These are phyloP conservation scores for Fulmarus glacialis DNA, from an alignment of 2,113 vertebrate genomes.

Conservation along the genomic window DNA sequence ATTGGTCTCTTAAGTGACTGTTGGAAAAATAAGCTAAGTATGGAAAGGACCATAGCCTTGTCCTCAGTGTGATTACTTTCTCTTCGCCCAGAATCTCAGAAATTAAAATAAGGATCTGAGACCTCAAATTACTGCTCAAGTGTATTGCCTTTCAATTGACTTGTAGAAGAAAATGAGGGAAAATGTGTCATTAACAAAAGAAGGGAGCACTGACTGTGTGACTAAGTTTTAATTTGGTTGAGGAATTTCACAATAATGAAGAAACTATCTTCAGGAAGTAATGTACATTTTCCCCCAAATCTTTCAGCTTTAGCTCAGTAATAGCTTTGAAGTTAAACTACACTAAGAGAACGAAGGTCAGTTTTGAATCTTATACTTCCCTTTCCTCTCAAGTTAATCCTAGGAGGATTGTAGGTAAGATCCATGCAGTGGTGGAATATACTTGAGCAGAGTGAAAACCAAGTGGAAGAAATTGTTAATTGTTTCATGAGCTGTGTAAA, in stretches of 20 bases:
- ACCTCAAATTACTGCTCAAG: not conserved
- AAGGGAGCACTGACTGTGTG: not conserved
- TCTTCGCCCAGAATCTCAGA: not conserved
- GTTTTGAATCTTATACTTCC: not conserved
- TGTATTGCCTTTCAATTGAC: not conserved
- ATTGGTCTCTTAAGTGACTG: not conserved
- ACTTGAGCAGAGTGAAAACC: not conserved
- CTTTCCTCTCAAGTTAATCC: not conserved
- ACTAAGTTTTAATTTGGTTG: not conserved
- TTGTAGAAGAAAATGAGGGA: not conserved
- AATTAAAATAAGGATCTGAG: not conserved
- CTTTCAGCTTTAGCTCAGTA: not conserved
- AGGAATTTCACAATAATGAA: not conserved
- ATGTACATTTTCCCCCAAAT: not conserved
- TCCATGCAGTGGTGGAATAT: not conserved
- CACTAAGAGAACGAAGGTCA: not conserved
- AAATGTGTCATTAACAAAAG: not conserved
- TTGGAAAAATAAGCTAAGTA: not conserved
- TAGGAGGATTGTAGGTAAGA: not conserved
- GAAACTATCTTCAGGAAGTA: not conserved
- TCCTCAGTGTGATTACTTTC: not conserved
- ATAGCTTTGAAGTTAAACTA: not conserved
- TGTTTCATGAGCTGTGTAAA: not conserved
- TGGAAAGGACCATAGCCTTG: not conserved
- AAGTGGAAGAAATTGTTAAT: not conserved